These are phyloP conservation scores for Sinocyclocheilus anophthalmus DNA, from an alignment of 2,113 vertebrate species.

Conservation along the genomic window DNA sequence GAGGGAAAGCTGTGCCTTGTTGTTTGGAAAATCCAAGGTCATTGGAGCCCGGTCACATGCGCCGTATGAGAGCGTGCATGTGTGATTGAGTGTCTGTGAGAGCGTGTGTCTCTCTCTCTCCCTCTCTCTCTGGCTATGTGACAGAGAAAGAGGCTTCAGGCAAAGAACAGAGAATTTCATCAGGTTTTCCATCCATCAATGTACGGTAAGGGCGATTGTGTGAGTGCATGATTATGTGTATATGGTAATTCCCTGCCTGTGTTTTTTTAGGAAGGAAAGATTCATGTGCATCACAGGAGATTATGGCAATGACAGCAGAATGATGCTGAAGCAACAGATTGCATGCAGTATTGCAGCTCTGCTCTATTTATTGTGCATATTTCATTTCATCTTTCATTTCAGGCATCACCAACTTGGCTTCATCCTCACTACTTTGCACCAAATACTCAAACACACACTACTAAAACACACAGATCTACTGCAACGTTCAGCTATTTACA, in stretches of 20 bases:
- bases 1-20: slow-evolving; percentile 26
- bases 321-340: slow-evolving; percentile 49
- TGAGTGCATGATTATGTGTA: slow-evolving; percentile 22
- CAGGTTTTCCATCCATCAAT: slow-evolving; percentile 56
- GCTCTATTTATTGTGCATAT: slow-evolving; percentile 8
- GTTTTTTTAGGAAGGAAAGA: slow-evolving; percentile 4
- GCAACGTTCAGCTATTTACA: neutral
- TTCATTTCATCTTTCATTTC: slow-evolving; percentile 1
- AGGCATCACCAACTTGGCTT: neutral
- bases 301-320: slow-evolving; percentile 34
- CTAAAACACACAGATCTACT: neutral
- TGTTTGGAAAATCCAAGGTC: slow-evolving; percentile 60
- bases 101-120: neutral
- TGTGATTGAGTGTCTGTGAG: slow-evolving; percentile 24
- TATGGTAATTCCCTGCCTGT: slow-evolving; percentile 12
- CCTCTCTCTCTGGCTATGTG: slow-evolving; percentile 22
- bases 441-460: neutral
- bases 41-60: slow-evolving; percentile 47
- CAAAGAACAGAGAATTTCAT: slow-evolving; percentile 43
- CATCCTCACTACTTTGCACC: slow-evolving; percentile 5
- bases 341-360: slow-evolving; percentile 20
- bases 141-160: slow-evolving; percentile 42
- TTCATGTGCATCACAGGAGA: slow-evolving; percentile 43
- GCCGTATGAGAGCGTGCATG: slow-evolving; percentile 32
- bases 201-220: slow-evolving; percentile 56